A percentile compares a stretch with the other conserved stretches of the same genome.
Evolutionary conservation across 1,140 invertebrate species (phyloP).

Genomic region (Meloidogyne exigua): DNA sequence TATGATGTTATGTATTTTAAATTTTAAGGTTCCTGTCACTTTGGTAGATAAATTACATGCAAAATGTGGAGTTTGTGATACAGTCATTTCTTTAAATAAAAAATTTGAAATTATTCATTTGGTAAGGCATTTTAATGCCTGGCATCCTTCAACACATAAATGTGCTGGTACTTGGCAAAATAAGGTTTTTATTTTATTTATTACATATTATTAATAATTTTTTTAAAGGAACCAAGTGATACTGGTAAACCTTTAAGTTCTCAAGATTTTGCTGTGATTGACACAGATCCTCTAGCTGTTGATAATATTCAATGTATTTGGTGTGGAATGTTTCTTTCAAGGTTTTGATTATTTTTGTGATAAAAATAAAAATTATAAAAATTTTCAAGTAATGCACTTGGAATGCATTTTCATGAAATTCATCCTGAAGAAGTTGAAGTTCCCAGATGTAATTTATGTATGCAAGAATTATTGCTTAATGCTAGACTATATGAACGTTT

Average conservation of each 20-base stretch:
- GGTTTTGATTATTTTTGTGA: slow-evolving; percentile 5
- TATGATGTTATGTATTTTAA: too few species aligned
- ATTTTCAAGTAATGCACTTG: slow-evolving; percentile 19
- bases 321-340: slow-evolving; percentile 36
- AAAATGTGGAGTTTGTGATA: slow-evolving; percentile 58
- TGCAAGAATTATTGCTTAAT: slow-evolving; percentile 60
- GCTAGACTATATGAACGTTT: slow-evolving; percentile 60
- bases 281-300: slow-evolving; percentile 41
- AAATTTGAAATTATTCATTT: slow-evolving; percentile 63
- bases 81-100: slow-evolving; percentile 60
- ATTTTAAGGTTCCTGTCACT: slow-evolving; percentile 54
- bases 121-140: slow-evolving; percentile 59
- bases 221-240: slow-evolving; percentile 9
- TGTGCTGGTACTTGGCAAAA: slow-evolving; percentile 56
- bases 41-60: slow-evolving; percentile 62
- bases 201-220: neutral
- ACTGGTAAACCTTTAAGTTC: slow-evolving; percentile 43
- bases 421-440: slow-evolving; percentile 62
- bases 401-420: slow-evolving; percentile 61
- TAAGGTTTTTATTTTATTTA: neutral
- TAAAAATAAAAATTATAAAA: neutral
- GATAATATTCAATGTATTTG: slow-evolving; percentile 63
- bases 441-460: slow-evolving; percentile 59
- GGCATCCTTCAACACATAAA: slow-evolving; percentile 60
- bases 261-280: slow-evolving; percentile 61